Percentiles rank a stretch among this genome's conserved stretches.
Conservation (phyloP, 2,797 vertebrate genomes). For the Gallinago nigripennis region DNA sequence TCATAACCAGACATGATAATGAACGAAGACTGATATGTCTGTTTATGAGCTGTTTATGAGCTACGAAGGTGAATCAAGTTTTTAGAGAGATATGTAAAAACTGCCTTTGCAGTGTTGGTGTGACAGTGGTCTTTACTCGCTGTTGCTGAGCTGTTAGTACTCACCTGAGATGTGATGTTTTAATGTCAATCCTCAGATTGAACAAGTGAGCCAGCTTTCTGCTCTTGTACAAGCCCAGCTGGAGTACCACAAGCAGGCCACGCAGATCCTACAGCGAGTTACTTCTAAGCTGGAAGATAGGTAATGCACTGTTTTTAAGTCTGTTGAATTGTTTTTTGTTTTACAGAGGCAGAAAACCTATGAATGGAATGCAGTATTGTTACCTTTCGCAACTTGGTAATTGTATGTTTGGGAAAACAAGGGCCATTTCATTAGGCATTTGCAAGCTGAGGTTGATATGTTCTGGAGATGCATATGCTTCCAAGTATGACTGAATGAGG, state of each 20-base stretch:
- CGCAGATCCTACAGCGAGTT: conserved; percentile 93
- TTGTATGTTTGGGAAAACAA: not conserved
- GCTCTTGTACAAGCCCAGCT: conserved; percentile 95
- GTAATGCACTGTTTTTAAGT: conserved; percentile 68
- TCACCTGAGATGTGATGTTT: not conserved
- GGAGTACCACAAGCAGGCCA: conserved; percentile 93
- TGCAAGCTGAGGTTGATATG: not conserved
- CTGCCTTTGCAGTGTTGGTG: not conserved
- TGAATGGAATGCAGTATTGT: not conserved
- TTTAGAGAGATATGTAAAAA: not conserved
- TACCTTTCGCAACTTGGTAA: not conserved
- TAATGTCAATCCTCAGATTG: conserved; percentile 82
- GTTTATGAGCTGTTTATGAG: not conserved
- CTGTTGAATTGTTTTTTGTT: not conserved
- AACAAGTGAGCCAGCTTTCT: conserved; percentile 96
- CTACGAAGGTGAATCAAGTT: not conserved
- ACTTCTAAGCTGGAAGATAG: conserved; percentile 91
- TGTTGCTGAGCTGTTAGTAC: not conserved
- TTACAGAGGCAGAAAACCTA: not conserved
- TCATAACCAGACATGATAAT: not conserved
- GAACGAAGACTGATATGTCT: not conserved
- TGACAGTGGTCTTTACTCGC: not conserved
- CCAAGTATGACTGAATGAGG: not conserved
- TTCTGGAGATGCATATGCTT: not conserved
- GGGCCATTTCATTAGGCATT: not conserved